Base-by-base conservation (phyloP, 2,113 vertebrate genomes). In the Aegithalos caudatus region DNA sequence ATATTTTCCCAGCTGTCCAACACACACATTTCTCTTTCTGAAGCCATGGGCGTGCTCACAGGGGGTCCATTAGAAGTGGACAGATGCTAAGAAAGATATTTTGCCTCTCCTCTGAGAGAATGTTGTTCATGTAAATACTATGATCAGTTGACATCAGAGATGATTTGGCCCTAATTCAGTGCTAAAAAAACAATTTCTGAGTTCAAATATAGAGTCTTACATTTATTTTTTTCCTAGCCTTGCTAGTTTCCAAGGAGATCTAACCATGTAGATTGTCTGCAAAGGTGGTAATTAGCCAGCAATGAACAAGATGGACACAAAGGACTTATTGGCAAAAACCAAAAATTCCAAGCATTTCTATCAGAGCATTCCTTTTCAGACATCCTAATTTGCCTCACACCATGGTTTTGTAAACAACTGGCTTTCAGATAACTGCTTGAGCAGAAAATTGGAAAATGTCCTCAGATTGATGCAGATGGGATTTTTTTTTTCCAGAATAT, bases 241-340 rank as follows among this genome's bases (percentile, higher is more conserved):
- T 83, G 58, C 81, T 94, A 81, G 95, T 95, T 97, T 91, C 93
- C 93, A 95, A 96, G 96, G 94, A 95, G 90, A 97, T 86, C 71
- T 77, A 77, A 66, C 54, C 66, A 94, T 91, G 81, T 57, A 86
- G 92, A 95, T 85, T 86, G 71, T 90, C 85, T 97, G 92, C 81
- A 83, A 91, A 95, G 85, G 90, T 91, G 74, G 93, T 93, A 96
- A 96, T 92, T 93, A 96, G 64, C 62, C 74, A 88, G 67, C 80
- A 90, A 70, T 83, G 81, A 96, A 47, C 79, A 81, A 94, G 92
- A 95, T 86, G 96, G 94, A 95, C 93, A 86, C 74, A 90, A 92
- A 95, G 67, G 33, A 82, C 38, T 72, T 83, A 29, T 51, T 87
- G 78, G 92, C 66, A 94, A 95, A 95, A 93, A 93, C 82, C 11